Conservation (phyloP, 2,113 vertebrate genomes). For the Oncorhynchus nerka region DNA sequence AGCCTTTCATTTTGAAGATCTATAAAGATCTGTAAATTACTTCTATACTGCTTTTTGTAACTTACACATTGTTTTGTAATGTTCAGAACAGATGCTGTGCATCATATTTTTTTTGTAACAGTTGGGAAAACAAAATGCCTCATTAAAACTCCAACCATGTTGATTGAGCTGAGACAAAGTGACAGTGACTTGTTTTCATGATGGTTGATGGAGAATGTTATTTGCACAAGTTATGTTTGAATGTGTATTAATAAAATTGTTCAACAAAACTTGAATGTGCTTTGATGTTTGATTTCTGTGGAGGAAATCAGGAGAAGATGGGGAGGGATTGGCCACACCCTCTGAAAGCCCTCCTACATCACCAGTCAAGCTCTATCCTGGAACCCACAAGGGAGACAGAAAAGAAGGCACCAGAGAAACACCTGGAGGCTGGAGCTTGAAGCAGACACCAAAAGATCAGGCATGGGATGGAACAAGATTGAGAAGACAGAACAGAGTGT, state of each 20-base stretch:
- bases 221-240: conserved; percentile 55
- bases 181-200: conserved; percentile 22
- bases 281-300: background rate
- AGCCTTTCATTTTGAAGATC: background rate
- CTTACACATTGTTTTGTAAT: conserved; percentile 43
- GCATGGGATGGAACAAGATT: no score
- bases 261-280: background rate
- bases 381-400: no score
- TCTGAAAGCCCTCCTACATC: background rate
- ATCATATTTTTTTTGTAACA: conserved; percentile 51
- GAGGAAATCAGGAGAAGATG: background rate
- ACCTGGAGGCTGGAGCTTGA: no score
- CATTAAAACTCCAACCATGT: conserved; percentile 40
- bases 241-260: conserved; percentile 39
- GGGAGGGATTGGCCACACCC: no score
- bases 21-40: background rate
- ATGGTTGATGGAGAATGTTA: conserved; percentile 38
- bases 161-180: conserved; percentile 38
- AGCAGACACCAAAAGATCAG: no score
- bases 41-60: background rate
- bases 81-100: conserved; percentile 71
- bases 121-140: conserved; percentile 10
- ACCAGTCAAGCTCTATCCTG: no score
- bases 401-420: no score
- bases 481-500: no score